phyloP scores from a whole-genome alignment of 2,113 vertebrate species.

The Todiramphus chloris region DNA sequence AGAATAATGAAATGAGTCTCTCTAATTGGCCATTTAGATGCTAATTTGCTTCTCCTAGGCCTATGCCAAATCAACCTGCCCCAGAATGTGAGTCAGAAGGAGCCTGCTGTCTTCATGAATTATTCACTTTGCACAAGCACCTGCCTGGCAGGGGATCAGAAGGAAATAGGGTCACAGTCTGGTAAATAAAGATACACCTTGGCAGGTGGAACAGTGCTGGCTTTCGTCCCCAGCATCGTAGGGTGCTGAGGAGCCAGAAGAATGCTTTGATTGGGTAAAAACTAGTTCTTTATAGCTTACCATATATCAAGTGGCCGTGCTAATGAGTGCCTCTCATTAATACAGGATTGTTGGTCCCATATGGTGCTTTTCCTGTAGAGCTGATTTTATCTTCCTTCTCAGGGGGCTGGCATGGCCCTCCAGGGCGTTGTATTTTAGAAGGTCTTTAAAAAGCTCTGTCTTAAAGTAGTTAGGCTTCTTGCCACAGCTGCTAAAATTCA shows the following conservation, averaged over 20 bases:
- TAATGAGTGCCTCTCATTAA: background rate
- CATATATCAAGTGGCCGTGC: background rate
- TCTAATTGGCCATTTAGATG: conserved; percentile 62
- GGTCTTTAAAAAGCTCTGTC: background rate
- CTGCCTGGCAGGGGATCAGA: conserved; percentile 54
- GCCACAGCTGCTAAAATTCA: background rate
- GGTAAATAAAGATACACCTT: conserved; percentile 36
- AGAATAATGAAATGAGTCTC: conserved; percentile 4
- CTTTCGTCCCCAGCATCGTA: background rate
- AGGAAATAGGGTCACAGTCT: conserved; percentile 27
- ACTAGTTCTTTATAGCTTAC: background rate
- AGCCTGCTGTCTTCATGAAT: conserved; percentile 44
- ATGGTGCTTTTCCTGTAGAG: background rate
- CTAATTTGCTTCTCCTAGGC: conserved; percentile 37
- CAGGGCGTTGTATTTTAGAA: background rate
- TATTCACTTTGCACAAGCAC: conserved; percentile 41
- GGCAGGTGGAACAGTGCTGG: background rate
- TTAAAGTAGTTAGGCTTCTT: background rate
- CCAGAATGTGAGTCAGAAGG: background rate
- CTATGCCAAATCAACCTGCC: conserved; percentile 1
- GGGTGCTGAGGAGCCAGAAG: background rate
- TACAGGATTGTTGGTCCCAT: background rate
- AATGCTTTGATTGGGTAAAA: background rate
- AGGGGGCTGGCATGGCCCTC: background rate
- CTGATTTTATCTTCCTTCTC: conserved; percentile 31